Evolutionary conservation across 2,797 vertebrate genomes (phyloP).

Genomic region (Sebastes steindachneri): DNA sequence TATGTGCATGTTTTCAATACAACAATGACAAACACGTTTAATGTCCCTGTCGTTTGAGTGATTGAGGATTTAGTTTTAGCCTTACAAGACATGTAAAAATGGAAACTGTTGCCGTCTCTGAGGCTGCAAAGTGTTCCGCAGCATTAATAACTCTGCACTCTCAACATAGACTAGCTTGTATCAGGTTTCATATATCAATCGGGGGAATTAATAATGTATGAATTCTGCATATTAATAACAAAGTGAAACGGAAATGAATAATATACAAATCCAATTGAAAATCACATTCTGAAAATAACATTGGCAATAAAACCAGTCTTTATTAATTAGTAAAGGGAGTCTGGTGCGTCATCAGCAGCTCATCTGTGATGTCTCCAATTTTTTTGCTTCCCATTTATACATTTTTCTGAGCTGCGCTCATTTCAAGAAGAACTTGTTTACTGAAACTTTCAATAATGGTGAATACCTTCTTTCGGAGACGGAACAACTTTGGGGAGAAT

Average conservation of each 20-base stretch:
- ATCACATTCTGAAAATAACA: not conserved
- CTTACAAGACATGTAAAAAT: not conserved
- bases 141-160: not conserved
- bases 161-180: not conserved
- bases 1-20: not conserved
- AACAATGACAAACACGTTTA: not conserved
- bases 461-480: not conserved
- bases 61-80: not conserved
- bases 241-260: not conserved
- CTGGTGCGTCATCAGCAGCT: constrained; percentile 9
- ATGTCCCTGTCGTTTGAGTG: not conserved
- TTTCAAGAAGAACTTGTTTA: not conserved
- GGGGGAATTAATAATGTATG: not conserved
- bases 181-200: not conserved
- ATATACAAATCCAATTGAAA: not conserved
- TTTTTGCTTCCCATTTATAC: not conserved
- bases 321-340: not conserved
- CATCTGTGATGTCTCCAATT: not conserved
- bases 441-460: not conserved
- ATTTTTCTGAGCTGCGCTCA: not conserved
- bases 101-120: not conserved
- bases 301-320: not conserved
- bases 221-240: constrained; percentile 1
- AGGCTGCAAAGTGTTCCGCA: not conserved
- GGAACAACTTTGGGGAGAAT: not conserved